Conservation (phyloP, 2,113 vertebrate species). For the Neolamprologus longior region DNA sequence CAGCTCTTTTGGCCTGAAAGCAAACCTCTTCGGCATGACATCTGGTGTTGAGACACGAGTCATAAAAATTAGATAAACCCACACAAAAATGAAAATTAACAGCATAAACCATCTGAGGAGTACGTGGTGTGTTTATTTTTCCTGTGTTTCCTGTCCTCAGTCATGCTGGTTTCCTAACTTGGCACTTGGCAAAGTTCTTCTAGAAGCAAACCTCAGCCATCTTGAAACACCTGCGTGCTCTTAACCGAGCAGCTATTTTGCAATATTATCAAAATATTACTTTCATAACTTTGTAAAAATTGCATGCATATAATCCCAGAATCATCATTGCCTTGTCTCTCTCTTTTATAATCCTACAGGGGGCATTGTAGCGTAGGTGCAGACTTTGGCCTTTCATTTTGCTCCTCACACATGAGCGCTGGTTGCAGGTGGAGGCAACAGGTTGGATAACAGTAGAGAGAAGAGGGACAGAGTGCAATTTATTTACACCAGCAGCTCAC, state of each 20-base stretch:
- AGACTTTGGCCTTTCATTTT: background rate
- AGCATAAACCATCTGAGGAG: background rate
- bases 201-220: rapidly evolving
- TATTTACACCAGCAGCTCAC: background rate
- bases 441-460: background rate
- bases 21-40: background rate
- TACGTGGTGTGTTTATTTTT: background rate
- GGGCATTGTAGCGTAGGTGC: background rate
- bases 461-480: background rate
- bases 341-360: background rate
- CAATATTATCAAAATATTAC: background rate
- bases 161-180: background rate
- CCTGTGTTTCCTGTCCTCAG: rapidly evolving
- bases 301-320: rapidly evolving
- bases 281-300: background rate
- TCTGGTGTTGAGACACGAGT: background rate
- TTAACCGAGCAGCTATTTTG: background rate
- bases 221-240: background rate
- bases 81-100: background rate
- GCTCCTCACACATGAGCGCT: background rate
- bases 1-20: background rate
- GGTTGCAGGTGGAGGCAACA: background rate
- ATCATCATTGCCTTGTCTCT: background rate
- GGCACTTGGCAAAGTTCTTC: background rate
- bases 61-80: background rate